phyloP scores from a whole-genome alignment of 2,888 invertebrate genomes.

The Machimus rusticus region DNA sequence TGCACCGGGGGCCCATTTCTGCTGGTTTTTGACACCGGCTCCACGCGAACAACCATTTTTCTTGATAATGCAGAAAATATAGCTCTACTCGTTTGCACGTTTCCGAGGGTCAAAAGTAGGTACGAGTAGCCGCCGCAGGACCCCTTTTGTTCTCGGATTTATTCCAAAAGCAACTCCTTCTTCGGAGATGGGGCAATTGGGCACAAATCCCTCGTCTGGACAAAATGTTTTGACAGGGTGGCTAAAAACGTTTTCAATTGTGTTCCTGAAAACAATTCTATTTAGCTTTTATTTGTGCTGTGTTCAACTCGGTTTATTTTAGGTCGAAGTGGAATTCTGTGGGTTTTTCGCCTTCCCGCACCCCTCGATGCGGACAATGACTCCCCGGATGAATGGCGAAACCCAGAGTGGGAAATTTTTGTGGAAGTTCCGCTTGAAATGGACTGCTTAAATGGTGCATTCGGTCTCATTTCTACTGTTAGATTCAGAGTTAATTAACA shows the following conservation, averaged over 20 bases:
- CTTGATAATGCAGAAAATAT: not conserved
- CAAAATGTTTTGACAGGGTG: not conserved
- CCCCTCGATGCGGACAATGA: not conserved
- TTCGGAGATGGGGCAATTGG: not conserved
- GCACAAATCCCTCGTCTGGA: not conserved
- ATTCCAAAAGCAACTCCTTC: not conserved
- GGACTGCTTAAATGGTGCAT: not conserved
- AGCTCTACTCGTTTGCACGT: not conserved
- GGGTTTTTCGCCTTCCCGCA: not conserved
- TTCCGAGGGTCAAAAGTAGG: not conserved
- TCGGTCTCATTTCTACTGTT: not conserved
- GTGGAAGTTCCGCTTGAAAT: not conserved
- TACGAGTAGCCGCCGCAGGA: not conserved
- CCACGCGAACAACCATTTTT: not conserved
- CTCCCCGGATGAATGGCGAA: not conserved
- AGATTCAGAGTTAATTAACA: not conserved
- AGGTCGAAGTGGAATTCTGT: not conserved
- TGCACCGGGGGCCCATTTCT: not conserved
- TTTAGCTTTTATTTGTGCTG: not conserved
- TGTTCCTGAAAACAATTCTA: not conserved
- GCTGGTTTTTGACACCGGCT: not conserved
- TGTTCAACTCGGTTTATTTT: not conserved
- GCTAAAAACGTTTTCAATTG: not conserved
- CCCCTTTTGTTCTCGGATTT: not conserved
- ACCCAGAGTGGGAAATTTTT: not conserved